Evolutionary conservation across 2,797 vertebrate genomes (phyloP), one percentile per base, ranked within the genome.

Genomic region (Orestias chungarensis): DNA sequence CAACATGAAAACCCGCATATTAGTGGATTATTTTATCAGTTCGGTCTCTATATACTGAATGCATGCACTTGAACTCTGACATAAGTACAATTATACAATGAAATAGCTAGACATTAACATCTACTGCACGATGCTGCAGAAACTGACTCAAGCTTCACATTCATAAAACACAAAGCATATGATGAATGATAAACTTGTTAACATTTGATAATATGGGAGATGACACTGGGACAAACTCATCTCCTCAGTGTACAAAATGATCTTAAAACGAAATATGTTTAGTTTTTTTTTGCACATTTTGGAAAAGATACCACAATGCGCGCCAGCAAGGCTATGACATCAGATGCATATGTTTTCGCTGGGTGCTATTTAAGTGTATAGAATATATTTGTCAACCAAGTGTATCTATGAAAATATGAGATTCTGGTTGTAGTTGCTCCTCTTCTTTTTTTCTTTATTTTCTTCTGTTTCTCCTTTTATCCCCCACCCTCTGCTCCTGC

Each of bases 181-280:
- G 87, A 88, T 75, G 82, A 84, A 75, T 82, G 88, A 91, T 89
- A 67, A 91, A 81, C 74, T 82, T 89, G 86, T 86, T 91, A 90
- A 90, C 79, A 75, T 82, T 75, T 83, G 84, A 90, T 84, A 83
- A 87, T 83, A 90, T 88, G 88, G 81, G 80, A 87, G 87, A 78
- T 76, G 88, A 88, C 87, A 86, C 86, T 43, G 73, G 67, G 85
- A 83, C 70, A 71, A 46, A 79, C 72, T 67, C 64, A 57, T 65
- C 82, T n/a, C 43, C 43, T 85, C 64, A 73, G 65, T 25, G 12
- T 79, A 82, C 75, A 84, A 72, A 83, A 69, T 14, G 4, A 79
- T 82, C 68, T 69, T 62, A 73, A 78, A 86, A 87, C 84, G 54
- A 86, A 83, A 86, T 74, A 78, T 77, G 75, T 81, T 66, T 15